Evolutionary conservation across 2,888 invertebrate species (phyloP).

Genomic region (Heterodera filipjevi): DNA sequence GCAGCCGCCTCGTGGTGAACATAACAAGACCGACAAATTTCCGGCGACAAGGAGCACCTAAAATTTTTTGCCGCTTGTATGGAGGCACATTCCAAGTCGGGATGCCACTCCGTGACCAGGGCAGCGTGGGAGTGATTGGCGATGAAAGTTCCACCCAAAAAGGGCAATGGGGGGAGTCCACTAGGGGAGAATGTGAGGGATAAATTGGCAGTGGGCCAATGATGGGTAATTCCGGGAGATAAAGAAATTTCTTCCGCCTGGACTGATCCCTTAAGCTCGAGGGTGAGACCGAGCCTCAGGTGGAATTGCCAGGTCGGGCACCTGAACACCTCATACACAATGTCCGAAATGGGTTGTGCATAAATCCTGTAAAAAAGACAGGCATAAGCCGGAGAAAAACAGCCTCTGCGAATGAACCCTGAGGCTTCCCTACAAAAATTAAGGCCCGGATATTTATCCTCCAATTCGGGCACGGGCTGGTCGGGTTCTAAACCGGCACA

Average conservation of each 20-base stretch:
- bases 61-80: not conserved
- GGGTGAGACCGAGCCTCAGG: not conserved
- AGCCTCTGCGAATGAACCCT: not conserved
- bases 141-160: not conserved
- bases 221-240: not conserved
- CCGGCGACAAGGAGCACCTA: not conserved
- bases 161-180: not conserved
- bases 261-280: not conserved
- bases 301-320: conserved; percentile 12
- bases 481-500: too few species aligned
- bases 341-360: not conserved
- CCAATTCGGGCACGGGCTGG: not conserved
- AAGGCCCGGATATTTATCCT: not conserved
- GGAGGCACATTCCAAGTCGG: not conserved
- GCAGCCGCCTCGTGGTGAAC: not conserved
- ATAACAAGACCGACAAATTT: not conserved
- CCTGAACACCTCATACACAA: not conserved
- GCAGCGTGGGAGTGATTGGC: not conserved
- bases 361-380: not conserved
- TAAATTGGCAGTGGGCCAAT: not conserved
- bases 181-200: not conserved
- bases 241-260: not conserved
- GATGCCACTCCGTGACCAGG: not conserved
- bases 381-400: not conserved
- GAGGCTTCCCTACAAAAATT: conserved; percentile 2